Conservation (phyloP, 2,888 invertebrate genomes). For the Dryadula phaetusa region DNA sequence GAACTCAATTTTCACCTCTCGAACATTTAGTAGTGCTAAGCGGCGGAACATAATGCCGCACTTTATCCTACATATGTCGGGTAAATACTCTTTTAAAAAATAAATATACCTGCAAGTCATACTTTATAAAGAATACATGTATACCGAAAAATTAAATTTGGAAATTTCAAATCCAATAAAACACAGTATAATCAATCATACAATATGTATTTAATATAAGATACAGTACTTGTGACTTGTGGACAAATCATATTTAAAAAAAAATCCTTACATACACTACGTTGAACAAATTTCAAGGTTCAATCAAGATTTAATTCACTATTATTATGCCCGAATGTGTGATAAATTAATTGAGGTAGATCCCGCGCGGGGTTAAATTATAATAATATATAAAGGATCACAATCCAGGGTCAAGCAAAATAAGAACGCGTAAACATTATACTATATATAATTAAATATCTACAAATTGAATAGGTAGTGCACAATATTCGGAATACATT, state of each 20-base stretch:
- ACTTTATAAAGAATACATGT: no score
- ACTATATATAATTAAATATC: slow-evolving; percentile 84
- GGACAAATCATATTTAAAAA: slow-evolving; percentile 75
- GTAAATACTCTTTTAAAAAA: no score
- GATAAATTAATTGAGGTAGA: slow-evolving; percentile 85
- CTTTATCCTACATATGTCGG: no score
- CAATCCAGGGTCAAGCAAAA: slow-evolving; percentile 74
- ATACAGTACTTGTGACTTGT: slow-evolving; percentile 84
- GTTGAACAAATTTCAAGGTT: slow-evolving; percentile 74
- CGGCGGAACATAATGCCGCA: no score
- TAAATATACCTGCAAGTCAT: no score
- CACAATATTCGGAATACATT: slow-evolving; percentile 75
- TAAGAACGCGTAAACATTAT: slow-evolving; percentile 81
- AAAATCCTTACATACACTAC: slow-evolving; percentile 74
- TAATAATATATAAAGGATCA: slow-evolving; percentile 72
- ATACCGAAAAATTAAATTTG: not conserved
- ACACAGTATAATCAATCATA: slow-evolving; percentile 79
- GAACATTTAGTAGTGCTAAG: no score
- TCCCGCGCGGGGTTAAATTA: slow-evolving; percentile 78
- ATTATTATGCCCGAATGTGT: slow-evolving; percentile 83
- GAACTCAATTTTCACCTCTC: no score
- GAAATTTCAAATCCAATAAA: slow-evolving; percentile 56
- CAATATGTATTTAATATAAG: slow-evolving; percentile 84
- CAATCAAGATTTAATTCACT: slow-evolving; percentile 74
- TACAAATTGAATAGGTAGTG: slow-evolving; percentile 82